Evolutionary conservation across 2,888 invertebrate genomes (phyloP).

Genomic region (Proisotoma minuta): DNA sequence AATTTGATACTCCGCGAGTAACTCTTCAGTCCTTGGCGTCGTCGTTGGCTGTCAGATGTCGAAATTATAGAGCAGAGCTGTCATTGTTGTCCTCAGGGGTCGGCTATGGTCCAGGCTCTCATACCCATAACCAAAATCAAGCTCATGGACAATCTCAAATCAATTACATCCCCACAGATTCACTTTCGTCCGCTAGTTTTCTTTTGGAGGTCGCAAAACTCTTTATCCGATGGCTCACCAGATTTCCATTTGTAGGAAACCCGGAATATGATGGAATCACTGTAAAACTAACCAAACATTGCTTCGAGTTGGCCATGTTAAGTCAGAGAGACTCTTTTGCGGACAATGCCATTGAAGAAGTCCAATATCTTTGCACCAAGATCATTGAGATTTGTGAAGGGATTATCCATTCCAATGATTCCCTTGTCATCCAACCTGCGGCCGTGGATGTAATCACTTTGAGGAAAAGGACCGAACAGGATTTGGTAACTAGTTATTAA

Average conservation of each 20-base stretch:
- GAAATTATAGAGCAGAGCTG: slow-evolving; percentile 38
- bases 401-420: slow-evolving; percentile 57
- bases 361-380: slow-evolving; percentile 43
- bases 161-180: slow-evolving; percentile 39
- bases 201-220: slow-evolving; percentile 40
- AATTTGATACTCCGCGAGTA: slow-evolving; percentile 36
- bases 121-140: too few relatives aligned
- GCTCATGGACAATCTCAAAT: too few relatives aligned
- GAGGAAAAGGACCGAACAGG: slow-evolving; percentile 72
- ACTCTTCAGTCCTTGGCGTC: slow-evolving; percentile 38
- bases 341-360: slow-evolving; percentile 68
- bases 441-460: slow-evolving; percentile 79
- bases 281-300: slow-evolving; percentile 55
- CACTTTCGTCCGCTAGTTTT: slow-evolving; percentile 37
- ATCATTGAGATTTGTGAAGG: slow-evolving; percentile 42
- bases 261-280: slow-evolving; percentile 39
- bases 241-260: slow-evolving; percentile 41
- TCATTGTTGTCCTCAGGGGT: neutral
- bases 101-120: neutral
- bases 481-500: slow-evolving; percentile 56
- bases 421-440: slow-evolving; percentile 84
- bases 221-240: slow-evolving; percentile 39
- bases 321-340: slow-evolving; percentile 88
- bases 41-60: slow-evolving; percentile 37
- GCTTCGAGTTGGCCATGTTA: slow-evolving; percentile 80